phyloP scores from a whole-genome alignment of 2,113 vertebrate genomes.

The Platycercus adscitus region DNA sequence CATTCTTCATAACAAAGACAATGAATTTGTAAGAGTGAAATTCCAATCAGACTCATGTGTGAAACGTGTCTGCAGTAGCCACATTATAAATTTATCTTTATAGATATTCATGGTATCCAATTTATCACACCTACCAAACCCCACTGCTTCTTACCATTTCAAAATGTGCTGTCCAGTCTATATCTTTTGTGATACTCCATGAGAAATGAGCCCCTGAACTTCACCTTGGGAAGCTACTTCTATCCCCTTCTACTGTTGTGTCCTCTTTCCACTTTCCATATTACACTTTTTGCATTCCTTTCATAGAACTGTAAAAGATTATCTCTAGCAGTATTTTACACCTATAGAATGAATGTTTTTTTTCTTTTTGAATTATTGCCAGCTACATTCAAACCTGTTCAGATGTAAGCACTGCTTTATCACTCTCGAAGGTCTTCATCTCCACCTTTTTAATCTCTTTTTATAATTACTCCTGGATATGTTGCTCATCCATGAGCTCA shows the following conservation, averaged over 20 bases:
- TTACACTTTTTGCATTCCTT: not conserved
- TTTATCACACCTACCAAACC: not conserved
- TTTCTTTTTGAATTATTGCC: not conserved
- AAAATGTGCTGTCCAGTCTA: not conserved
- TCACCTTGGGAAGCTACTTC: not conserved
- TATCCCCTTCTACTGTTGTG: not conserved
- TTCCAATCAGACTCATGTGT: not conserved
- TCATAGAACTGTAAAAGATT: not conserved
- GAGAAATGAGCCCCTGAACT: not conserved
- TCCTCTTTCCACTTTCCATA: not conserved
- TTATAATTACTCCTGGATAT: not conserved
- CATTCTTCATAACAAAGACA: not conserved
- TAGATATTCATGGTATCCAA: not conserved
- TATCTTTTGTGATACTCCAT: not conserved
- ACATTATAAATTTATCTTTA: not conserved
- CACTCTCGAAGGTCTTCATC: not conserved
- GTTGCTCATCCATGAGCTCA: not conserved
- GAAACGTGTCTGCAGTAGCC: not conserved
- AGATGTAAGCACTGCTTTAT: not conserved
- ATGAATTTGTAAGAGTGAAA: not conserved
- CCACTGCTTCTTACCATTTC: not conserved
- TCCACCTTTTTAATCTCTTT: not conserved
- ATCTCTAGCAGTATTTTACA: not conserved
- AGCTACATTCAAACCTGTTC: not conserved
- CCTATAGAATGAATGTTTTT: not conserved